A percentile compares a stretch with the other conserved stretches of the same genome.
Evolutionary conservation across 2,113 vertebrate genomes (phyloP).

Genomic region (Catharus fuscescens): DNA sequence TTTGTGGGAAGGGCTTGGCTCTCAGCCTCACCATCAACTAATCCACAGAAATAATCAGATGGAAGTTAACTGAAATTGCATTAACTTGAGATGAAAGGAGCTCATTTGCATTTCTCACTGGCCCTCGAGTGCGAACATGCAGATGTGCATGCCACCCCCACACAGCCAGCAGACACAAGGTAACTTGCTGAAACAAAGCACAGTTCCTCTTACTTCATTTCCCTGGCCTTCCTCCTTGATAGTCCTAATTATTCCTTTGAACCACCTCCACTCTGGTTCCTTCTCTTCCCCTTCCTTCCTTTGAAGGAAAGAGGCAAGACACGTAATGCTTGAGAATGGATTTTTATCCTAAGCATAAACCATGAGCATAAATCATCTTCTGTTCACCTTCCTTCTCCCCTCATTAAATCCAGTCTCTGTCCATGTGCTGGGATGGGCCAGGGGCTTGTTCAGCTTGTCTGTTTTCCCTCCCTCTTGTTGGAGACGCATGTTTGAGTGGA

Average conservation of each 20-base stretch:
- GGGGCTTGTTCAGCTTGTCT: neutral
- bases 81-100: conserved; percentile 43
- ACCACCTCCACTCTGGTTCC: neutral
- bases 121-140: neutral
- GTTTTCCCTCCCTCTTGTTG: neutral
- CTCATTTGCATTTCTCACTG: conserved; percentile 11
- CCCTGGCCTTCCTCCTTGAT: neutral
- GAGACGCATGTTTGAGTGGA: neutral
- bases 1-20: conserved; percentile 2
- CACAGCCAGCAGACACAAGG: neutral
- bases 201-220: neutral
- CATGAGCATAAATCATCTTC: neutral
- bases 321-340: neutral
- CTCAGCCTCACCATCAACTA: neutral
- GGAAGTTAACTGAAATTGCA: conserved; percentile 13
- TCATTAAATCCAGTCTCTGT: neutral
- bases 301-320: neutral
- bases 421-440: neutral
- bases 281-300: neutral
- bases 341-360: neutral
- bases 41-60: neutral
- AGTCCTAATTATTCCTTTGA: neutral
- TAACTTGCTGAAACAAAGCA: conserved; percentile 35
- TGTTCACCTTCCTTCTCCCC: neutral
- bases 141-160: neutral